Base-by-base conservation (phyloP, 2,113 vertebrate genomes). In the Lynx canadensis region DNA sequence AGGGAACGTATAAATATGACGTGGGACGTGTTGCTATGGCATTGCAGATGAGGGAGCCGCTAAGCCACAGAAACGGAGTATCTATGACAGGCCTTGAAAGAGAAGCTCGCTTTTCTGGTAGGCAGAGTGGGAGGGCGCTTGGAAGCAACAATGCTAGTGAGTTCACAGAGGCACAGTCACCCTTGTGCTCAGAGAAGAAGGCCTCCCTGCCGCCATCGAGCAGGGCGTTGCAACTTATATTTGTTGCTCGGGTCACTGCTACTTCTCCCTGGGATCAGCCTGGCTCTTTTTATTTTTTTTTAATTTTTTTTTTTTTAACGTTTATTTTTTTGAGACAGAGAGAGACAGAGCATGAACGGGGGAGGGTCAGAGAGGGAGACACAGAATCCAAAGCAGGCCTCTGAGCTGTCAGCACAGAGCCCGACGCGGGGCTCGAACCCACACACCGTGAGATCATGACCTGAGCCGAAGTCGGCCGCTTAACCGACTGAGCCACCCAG, bases 1-100 rank as follows among this genome's bases (percentile, higher is more conserved):
- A 13, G 63, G 0, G 6, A 45, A 36, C 27, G 0, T 7, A 2
- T 10, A 18, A 19, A 3, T 21, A 11, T 7, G 27, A 29, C 4
- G 18, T 14, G 31, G 36, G 25, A 0, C 15, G 0, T 19, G 29
- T 81, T 66, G 66, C 78, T 27, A 0, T 27, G 36, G 73, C 41
- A 33, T 25, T 38, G 68, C 60, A 41, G 33, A 1, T 4, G 41
- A 69, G 41, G 36, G 25, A 5, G 65, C 29, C 60, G 19, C 33
- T 38, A 15, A 60, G 89, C n/a, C 69, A 48, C 55, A 50, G 38
- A 36, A 27, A 31, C 31, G 41, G 25, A 25, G 15, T 38, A 9
- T 41, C 13, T 27, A 4, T 36, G 27, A 13, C 33, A 3, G 55
- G 33, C 31, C 45, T 36, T 31, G 3, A 31, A 74, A 63, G 68